Conservation (phyloP, 2,797 vertebrate species). For the Pygocentrus nattereri region DNA sequence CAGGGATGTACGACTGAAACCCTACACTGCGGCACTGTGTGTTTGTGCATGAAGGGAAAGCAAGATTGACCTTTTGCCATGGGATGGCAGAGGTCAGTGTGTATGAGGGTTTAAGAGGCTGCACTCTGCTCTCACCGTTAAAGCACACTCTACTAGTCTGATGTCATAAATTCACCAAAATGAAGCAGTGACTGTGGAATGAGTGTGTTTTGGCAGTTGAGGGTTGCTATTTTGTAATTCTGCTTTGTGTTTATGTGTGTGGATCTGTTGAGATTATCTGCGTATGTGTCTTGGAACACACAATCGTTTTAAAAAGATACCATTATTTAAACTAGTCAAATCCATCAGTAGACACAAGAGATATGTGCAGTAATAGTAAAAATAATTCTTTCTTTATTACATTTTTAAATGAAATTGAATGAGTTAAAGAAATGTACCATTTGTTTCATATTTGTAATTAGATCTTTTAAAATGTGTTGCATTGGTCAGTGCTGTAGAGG, state of each 20-base stretch:
- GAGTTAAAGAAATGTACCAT: no score
- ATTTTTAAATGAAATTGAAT: no score
- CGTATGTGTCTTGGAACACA: neutral
- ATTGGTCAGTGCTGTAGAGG: no score
- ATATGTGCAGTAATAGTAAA: no score
- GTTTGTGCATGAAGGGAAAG: slow-evolving; percentile 76
- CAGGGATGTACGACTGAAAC: slow-evolving; percentile 78
- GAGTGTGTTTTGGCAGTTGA: neutral
- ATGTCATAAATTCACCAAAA: slow-evolving; percentile 64
- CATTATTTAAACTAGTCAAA: no score
- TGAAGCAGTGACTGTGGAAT: slow-evolving; percentile 1
- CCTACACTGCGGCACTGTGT: slow-evolving; percentile 68
- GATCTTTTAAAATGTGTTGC: no score
- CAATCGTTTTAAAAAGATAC: neutral
- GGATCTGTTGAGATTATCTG: slow-evolving; percentile 38
- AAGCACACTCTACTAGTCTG: slow-evolving; percentile 51
- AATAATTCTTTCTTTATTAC: no score
- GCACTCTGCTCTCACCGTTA: slow-evolving; percentile 61
- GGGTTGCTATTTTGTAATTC: neutral
- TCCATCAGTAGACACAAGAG: no score
- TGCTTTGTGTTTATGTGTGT: slow-evolving; percentile 40
- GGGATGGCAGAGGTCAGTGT: slow-evolving; percentile 68
- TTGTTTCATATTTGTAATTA: no score
- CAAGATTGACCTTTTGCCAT: slow-evolving; percentile 74
- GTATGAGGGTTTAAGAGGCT: slow-evolving; percentile 72